Evolutionary conservation across 2,113 vertebrate genomes (phyloP), one percentile per base, ranked within the genome.

Genomic region (Ahaetulla prasina): DNA sequence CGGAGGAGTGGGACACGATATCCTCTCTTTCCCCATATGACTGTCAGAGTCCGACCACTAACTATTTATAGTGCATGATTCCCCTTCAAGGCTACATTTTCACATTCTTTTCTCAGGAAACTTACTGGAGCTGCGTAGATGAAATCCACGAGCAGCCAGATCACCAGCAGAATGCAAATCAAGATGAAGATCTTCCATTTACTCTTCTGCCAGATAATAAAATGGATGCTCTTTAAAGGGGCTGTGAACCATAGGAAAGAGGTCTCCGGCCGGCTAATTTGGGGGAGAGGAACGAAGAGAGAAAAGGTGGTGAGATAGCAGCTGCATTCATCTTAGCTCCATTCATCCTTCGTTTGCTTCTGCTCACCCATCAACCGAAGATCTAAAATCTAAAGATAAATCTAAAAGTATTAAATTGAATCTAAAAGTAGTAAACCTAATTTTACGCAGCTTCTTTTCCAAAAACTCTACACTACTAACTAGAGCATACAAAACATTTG

Each of bases 111-210:
- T 1, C 23, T 12, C 18, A 39, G 3, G 0, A 16, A 5, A 4
- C 97, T 97, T 92, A 98, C 97, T 0, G 97, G 97, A 0, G 95
- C 2, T 0, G 97, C 87, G 1, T 97, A 97, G 80, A 98, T 9
- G 25, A 98, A 97, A 87, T 92, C 0, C 18, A 94, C 90, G 8
- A 96, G 86, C 14, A 97, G 91, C 52, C 97, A 2, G 0, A 94
- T 2, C 3, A 93, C 0, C 3, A 92, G 0, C 0, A 89, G 2
- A 55, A 95, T 0, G 0, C 0, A 1, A 0, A 63, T 0, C 8
- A 68, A 1, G 1, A 94, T 16, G 3, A 88, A 0, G 91, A 97
- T 49, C 3, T 91, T 94, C 89, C 87, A 91, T n/a, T 93, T 96
- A 94, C 97, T 94, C 1, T 49, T 96, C 45, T n/a, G 94, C 94